These are phyloP conservation scores for Lates calcarifer DNA, from an alignment of 2,113 vertebrate genomes.

Conservation along the genomic window DNA sequence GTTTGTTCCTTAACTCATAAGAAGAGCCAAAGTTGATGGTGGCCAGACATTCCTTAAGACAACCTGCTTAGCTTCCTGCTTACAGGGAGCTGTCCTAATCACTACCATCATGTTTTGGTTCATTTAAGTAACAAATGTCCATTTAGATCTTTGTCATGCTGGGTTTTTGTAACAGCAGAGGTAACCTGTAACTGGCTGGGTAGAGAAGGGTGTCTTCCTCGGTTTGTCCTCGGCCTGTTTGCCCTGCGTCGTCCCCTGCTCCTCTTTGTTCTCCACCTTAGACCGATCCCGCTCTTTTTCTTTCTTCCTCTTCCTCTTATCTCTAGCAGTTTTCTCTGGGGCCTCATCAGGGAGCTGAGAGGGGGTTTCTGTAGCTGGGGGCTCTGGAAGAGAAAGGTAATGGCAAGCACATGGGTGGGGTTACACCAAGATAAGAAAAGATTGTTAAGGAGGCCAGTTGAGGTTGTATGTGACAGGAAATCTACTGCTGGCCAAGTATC, in stretches of 20 bases:
- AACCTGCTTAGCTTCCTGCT: not conserved
- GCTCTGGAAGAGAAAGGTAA: conserved; percentile 58
- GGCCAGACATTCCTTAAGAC: not conserved
- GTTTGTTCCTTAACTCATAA: not conserved
- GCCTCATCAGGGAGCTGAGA: conserved; percentile 36
- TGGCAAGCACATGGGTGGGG: conserved; percentile 17
- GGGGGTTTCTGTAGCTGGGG: conserved; percentile 44
- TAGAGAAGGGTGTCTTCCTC: conserved; percentile 61
- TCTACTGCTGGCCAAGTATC: conserved; percentile 12
- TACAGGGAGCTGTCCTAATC: not conserved
- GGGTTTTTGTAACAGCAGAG: not conserved
- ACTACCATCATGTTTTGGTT: not conserved
- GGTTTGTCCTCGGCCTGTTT: conserved; percentile 64
- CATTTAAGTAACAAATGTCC: not conserved
- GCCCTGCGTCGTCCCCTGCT: conserved; percentile 66
- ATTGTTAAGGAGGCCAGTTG: conserved; percentile 8
- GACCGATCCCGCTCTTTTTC: conserved; percentile 76
- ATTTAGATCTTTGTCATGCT: not conserved
- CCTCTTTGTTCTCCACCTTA: conserved; percentile 67
- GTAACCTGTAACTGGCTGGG: conserved; percentile 76
- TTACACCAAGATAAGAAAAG: conserved; percentile 26
- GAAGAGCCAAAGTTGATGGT: not conserved
- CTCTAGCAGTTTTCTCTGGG: conserved; percentile 68
- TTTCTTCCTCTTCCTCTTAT: conserved; percentile 83
- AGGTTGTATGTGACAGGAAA: conserved; percentile 26